Conservation (phyloP, 2,888 invertebrate species). For the Limnephilus rhombicus region DNA sequence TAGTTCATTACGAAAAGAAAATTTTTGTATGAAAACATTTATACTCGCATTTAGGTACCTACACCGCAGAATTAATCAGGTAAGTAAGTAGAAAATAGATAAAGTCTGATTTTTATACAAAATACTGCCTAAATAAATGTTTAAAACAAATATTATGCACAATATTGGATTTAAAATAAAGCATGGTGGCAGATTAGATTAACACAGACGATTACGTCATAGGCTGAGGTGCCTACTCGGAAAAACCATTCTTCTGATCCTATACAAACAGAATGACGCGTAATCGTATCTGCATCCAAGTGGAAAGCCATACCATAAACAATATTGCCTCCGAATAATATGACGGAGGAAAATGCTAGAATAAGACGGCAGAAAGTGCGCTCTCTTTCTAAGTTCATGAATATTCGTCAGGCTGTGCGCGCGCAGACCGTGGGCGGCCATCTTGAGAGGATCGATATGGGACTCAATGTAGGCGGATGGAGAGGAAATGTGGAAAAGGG, state of each 20-base stretch:
- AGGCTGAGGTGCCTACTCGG: constrained; percentile 35
- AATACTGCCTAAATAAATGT: not conserved
- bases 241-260: constrained; percentile 43
- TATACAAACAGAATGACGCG: constrained; percentile 56
- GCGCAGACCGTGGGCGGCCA: constrained; percentile 62
- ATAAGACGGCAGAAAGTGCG: not conserved
- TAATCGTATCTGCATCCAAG: constrained; percentile 58
- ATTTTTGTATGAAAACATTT: not conserved
- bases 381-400: constrained; percentile 55
- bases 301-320: constrained; percentile 54
- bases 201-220: not conserved
- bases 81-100: too few species aligned
- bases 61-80: not conserved
- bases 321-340: constrained; percentile 24
- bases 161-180: not conserved
- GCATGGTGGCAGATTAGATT: not conserved
- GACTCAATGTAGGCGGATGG: constrained; percentile 54
- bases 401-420: constrained; percentile 59
- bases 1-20: too few species aligned
- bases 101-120: not conserved
- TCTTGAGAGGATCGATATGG: constrained; percentile 56
- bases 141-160: not conserved
- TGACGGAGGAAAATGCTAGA: constrained; percentile 40
- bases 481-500: not conserved
- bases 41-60: not conserved